Percentiles rank a stretch among this genome's conserved stretches.
Evolutionary conservation across 2,113 vertebrate species (phyloP).

Genomic region (Nyctereutes procyonoides): DNA sequence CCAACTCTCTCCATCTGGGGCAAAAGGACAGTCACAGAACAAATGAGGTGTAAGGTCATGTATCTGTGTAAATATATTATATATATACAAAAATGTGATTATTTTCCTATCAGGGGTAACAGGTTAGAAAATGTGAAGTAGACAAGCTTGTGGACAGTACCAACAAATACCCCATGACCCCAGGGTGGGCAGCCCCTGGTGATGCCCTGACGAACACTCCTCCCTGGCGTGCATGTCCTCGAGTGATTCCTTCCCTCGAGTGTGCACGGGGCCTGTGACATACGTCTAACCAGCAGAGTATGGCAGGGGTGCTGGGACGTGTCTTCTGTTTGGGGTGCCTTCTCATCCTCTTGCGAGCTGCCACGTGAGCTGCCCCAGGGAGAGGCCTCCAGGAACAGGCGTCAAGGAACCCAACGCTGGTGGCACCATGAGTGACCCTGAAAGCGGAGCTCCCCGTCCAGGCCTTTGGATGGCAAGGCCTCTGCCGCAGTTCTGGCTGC

Average conservation of each 20-base stretch:
- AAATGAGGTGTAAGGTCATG: neutral
- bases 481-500: neutral
- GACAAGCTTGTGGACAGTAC: neutral
- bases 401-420: neutral
- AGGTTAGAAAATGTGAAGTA: neutral
- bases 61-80: neutral
- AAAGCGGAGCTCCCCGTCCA: neutral
- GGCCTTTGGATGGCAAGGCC: too few species aligned
- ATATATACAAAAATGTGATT: neutral
- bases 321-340: neutral
- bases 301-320: too few species aligned
- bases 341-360: accelerated
- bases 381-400: neutral
- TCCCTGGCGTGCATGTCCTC: neutral
- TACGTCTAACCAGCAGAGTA: neutral
- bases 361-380: neutral
- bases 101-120: neutral
- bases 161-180: accelerated
- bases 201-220: accelerated
- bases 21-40: neutral
- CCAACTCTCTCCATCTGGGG: neutral
- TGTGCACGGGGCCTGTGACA: neutral
- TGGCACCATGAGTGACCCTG: accelerated
- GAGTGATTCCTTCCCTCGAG: too few species aligned
- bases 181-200: neutral